Evolutionary conservation across 2,797 vertebrate species (phyloP), one percentile per base, ranked within the genome.

Genomic region (Gymnocypris eckloni): DNA sequence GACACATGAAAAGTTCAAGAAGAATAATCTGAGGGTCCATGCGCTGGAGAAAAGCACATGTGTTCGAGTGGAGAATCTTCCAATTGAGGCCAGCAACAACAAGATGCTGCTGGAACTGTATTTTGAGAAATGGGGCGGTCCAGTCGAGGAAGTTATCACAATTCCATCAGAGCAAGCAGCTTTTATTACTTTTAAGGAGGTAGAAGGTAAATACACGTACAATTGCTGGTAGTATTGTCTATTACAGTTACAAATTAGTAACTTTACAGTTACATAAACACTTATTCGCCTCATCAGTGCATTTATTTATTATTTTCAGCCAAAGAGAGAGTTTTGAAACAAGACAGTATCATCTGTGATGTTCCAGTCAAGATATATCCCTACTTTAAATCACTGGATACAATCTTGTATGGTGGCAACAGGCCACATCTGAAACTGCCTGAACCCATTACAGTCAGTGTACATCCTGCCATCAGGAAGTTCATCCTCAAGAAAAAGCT

Each of bases 401-500:
- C 91, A 4, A 94, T 95, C 52, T 89, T 98, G 0, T 97, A 97
- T 28, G 96, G 97, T 43, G 92, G 94, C 69, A 92, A 95, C 0
- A 95, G 95, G 0, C 96, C 96, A 0, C 71, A 87, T 10, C 93
- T 96, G 89, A 96, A 94, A 88, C 89, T 95, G 73, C 97, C 96
- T 0, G 92, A 96, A 28, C 89, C 97, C 33, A 72, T 97, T 86
- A 93, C 76, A 9, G 78, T 96, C 76, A 81, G 18, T 1, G 59
- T 98, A 86, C 91, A 93, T 83, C 90, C 59, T 0, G 52, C 92
- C 0, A 69, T 97, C 84, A 94, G 93, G 92, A 87, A 88, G 2
- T 97, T 97, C 83, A 93, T 97, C 73, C 90, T 89, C 64, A 89
- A 79, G 39, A 94, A 92, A 37, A 78, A 73, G 1, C 87, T 94